Evolutionary conservation across 1,140 invertebrate species (phyloP).

Genomic region (Drosophila bipectinata): DNA sequence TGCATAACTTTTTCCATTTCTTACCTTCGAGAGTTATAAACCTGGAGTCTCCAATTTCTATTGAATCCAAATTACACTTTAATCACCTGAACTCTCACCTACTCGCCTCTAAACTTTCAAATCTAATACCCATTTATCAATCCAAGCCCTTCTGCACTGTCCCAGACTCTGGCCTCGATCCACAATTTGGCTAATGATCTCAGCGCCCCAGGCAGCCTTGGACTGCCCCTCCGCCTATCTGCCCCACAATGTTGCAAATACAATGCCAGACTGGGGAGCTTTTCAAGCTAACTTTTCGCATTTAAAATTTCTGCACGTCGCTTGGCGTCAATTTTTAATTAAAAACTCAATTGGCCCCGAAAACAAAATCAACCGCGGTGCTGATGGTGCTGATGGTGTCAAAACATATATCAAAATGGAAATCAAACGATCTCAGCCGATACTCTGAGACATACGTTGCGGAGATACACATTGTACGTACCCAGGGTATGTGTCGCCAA

Average conservation of each 20-base stretch:
- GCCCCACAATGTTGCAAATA: neutral
- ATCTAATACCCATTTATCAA: constrained; percentile 24
- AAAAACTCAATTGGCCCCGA: constrained; percentile 74
- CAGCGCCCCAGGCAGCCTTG: constrained; percentile 49
- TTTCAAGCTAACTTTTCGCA: constrained; percentile 21
- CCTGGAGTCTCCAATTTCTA: neutral
- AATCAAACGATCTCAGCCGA: constrained; percentile 61
- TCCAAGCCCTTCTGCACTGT: constrained; percentile 1
- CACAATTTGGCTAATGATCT: constrained; percentile 45
- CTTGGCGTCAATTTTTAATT: constrained; percentile 63
- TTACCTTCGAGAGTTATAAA: constrained; percentile 20
- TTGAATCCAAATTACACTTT: neutral
- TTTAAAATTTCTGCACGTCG: constrained; percentile 64
- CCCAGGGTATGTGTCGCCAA: constrained; percentile 54
- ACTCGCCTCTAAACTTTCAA: constrained; percentile 8
- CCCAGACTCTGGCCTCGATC: constrained; percentile 30
- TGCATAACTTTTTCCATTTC: constrained; percentile 39
- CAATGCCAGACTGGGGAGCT: constrained; percentile 13
- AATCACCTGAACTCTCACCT: neutral
- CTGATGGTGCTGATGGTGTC: constrained; percentile 53
- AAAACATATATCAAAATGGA: constrained; percentile 79
- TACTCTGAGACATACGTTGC: constrained; percentile 6
- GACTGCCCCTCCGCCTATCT: constrained; percentile 1
- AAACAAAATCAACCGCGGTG: constrained; percentile 17
- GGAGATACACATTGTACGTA: constrained; percentile 1